Conservation (phyloP, 1,140 invertebrate genomes). For the Cyphomyrmex costatus region DNA sequence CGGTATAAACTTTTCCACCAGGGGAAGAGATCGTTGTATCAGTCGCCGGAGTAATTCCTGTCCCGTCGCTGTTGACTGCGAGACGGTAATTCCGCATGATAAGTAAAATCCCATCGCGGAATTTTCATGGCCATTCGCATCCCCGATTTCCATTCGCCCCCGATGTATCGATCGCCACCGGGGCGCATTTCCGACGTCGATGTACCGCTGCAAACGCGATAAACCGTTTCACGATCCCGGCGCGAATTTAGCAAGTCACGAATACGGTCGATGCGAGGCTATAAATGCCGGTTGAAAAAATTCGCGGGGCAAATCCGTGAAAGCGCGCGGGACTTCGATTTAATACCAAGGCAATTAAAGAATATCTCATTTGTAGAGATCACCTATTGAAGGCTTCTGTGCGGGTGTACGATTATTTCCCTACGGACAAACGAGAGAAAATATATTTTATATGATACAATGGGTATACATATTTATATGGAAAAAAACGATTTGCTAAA, state of each 20-base stretch:
- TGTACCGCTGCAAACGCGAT: slow-evolving; percentile 3
- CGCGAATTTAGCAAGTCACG: slow-evolving; percentile 33
- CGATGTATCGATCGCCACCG: slow-evolving; percentile 4
- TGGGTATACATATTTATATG: neutral
- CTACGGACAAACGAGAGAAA: neutral
- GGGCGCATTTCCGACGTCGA: neutral
- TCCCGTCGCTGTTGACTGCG: slow-evolving; percentile 16
- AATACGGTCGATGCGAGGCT: neutral
- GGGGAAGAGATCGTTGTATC: slow-evolving; percentile 25
- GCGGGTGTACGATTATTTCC: neutral
- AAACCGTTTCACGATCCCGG: slow-evolving; percentile 18
- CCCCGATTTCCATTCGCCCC: neutral
- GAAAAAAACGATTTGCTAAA: no score
- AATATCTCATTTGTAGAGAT: slow-evolving; percentile 22
- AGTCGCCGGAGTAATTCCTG: slow-evolving; percentile 25
- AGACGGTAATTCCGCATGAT: slow-evolving; percentile 65
- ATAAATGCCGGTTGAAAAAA: slow-evolving; percentile 8
- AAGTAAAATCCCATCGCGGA: slow-evolving; percentile 71
- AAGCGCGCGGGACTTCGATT: neutral
- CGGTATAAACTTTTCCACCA: slow-evolving; percentile 27
- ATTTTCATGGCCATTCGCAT: slow-evolving; percentile 56
- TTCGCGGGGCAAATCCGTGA: neutral
- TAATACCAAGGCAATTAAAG: neutral
- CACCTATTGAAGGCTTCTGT: neutral
- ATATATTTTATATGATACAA: neutral